Conservation (phyloP, 2,113 vertebrate species). For the Channa maculata region DNA sequence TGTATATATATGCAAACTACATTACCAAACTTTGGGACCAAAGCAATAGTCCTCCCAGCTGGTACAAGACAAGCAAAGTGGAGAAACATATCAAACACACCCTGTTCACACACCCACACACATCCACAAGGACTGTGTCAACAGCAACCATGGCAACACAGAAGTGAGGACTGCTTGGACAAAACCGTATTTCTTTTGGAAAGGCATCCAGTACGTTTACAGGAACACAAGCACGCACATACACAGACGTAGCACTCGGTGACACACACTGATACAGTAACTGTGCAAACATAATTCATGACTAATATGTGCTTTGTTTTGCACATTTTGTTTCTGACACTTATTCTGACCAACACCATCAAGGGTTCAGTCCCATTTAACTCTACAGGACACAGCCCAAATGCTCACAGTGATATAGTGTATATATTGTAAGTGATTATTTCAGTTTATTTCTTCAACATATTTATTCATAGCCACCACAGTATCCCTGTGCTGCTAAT, state of each 20-base stretch:
- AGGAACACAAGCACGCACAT: neutral
- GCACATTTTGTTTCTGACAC: conserved; percentile 40
- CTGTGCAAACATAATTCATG: conserved; percentile 56
- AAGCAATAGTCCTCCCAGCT: conserved; percentile 2
- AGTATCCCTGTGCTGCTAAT: neutral
- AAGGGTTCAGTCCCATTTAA: conserved; percentile 13
- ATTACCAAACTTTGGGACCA: neutral
- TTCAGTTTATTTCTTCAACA: no score
- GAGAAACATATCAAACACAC: conserved; percentile 56
- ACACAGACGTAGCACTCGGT: neutral
- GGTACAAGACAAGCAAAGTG: conserved; percentile 15
- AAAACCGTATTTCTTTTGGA: conserved; percentile 29
- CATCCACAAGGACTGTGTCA: conserved; percentile 61
- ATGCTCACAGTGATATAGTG: no score
- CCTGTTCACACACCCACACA: conserved; percentile 34
- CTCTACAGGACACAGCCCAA: conserved; percentile 4
- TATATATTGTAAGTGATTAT: no score
- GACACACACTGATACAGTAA: conserved; percentile 30
- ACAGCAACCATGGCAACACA: conserved; percentile 72
- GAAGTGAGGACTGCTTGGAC: conserved; percentile 31
- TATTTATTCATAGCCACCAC: no score
- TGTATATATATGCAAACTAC: neutral
- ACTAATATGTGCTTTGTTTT: conserved; percentile 61
- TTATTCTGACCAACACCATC: conserved; percentile 36
- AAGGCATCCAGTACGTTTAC: neutral